phyloP scores from a whole-genome alignment of 2,888 invertebrate species.

The Incurvaria masculella region DNA sequence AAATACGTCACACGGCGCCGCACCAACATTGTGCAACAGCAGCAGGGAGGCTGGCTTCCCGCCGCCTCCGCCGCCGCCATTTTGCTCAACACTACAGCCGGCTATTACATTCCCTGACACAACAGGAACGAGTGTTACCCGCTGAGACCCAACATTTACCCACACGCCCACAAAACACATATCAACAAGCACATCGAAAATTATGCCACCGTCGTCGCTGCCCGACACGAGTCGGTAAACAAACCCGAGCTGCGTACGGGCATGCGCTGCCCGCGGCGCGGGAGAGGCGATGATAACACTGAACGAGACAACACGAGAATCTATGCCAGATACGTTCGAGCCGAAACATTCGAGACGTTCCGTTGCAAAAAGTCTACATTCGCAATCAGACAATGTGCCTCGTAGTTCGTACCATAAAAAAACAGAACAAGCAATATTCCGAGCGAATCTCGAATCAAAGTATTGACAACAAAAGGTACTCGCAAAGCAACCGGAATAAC shows the following conservation, averaged over 20 bases:
- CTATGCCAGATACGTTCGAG: not conserved
- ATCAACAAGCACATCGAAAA: not conserved
- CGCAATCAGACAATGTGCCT: too few relatives aligned
- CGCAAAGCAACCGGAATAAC: not conserved
- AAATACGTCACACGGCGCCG: not conserved
- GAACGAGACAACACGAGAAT: not conserved
- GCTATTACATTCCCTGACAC: not conserved
- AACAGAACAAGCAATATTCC: too few relatives aligned
- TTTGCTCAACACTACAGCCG: not conserved
- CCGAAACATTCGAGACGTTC: not conserved
- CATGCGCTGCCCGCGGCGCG: not conserved
- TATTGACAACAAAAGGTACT: not conserved
- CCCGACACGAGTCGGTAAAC: not conserved
- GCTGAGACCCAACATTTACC: not conserved
- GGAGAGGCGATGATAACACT: too few relatives aligned
- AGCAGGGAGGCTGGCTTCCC: not conserved
- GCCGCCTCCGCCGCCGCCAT: not conserved
- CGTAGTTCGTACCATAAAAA: too few relatives aligned
- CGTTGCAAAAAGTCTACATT: too few relatives aligned
- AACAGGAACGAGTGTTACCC: not conserved
- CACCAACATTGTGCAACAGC: not conserved
- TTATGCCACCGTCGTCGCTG: not conserved
- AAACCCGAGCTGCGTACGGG: not conserved
- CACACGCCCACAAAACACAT: not conserved
- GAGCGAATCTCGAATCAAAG: not conserved